Base-by-base conservation (phyloP, 2,113 vertebrate genomes). In the Butastur rufipennis region DNA sequence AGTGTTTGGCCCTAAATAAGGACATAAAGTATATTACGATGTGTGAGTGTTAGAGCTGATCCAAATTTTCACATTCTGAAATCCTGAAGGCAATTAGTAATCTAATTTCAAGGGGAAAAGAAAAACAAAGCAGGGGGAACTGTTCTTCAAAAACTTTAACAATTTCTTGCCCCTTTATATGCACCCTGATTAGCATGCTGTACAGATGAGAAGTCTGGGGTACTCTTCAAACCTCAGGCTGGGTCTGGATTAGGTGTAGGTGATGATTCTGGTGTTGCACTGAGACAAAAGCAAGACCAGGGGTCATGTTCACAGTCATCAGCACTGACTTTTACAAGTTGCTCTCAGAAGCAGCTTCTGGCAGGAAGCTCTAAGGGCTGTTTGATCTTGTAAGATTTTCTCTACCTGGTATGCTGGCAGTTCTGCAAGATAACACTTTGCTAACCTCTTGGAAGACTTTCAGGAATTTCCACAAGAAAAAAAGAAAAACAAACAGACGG, bases 21-120 rank as follows among this genome's bases (percentile, higher is more conserved):
- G 61, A 81, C 19, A 74, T 81, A 78, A 84, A 95, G 67, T 67
- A 56, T 2, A 55, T 95, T 77, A 86, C 1, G 29, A 84, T 65
- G 47, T 91, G 86, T 71, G 63, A 95, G 55, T 12, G 20, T 50
- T 71, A 90, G 15, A 71, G 21, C 29, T 40, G 47, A 81, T 93
- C 79, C 75, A 83, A 80, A 32, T 55, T 88, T 90, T 83, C 38
- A 67, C 63, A 95, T 92, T 88, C 61, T 73, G 47, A 90, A 95
- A 90, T 58, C 53, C 62, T 63, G 79, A 78, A 53, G 81, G 81
- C 63, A 90, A 50, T 83, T 88, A 68, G 21, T 93, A 65, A 86
- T 85, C 47, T 67, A 29, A 78, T 87, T 94, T 86, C 59, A 94
- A 93, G 78, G 20, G 4, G 6, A 6, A 50, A 7, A 26, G 15